Percentiles rank a stretch among this genome's conserved stretches.
These are phyloP conservation scores for Chloromyia formosa DNA, from an alignment of 2,888 invertebrate species.

Conservation along the genomic window DNA sequence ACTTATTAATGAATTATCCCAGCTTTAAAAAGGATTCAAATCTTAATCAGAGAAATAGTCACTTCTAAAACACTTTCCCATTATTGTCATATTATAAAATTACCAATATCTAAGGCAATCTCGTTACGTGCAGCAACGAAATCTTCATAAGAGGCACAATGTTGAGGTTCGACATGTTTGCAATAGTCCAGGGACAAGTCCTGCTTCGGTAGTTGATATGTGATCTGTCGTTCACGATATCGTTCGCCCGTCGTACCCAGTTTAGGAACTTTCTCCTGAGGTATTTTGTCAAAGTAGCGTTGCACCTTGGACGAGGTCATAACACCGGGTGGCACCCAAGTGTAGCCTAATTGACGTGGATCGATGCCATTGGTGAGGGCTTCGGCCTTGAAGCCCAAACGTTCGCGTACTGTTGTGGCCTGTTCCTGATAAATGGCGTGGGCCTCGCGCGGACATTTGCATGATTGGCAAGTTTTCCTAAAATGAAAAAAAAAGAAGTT, in stretches of 20 bases:
- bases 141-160: slow-evolving; percentile 87
- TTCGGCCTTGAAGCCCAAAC: slow-evolving; percentile 72
- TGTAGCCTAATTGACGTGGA: slow-evolving; percentile 73
- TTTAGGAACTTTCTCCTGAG: slow-evolving; percentile 79
- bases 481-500: slow-evolving; percentile 57
- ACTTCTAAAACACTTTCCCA: too few species aligned
- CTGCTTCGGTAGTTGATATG: slow-evolving; percentile 91
- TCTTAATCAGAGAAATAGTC: too few species aligned
- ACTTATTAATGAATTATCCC: too few species aligned
- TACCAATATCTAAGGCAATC: slow-evolving; percentile 93
- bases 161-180: slow-evolving; percentile 81
- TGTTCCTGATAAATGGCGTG: slow-evolving; percentile 92
- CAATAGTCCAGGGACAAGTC: slow-evolving; percentile 92
- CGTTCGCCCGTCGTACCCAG: slow-evolving; percentile 82
- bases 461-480: slow-evolving; percentile 93
- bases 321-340: slow-evolving; percentile 71
- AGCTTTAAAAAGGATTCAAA: too few species aligned
- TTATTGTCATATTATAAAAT: too few species aligned
- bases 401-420: slow-evolving; percentile 79
- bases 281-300: slow-evolving; percentile 90
- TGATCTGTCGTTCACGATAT: slow-evolving; percentile 81
- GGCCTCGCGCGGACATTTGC: slow-evolving; percentile 88
- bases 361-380: slow-evolving; percentile 68
- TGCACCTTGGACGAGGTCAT: slow-evolving; percentile 67
- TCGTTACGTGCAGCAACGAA: slow-evolving; percentile 95